A percentile compares a stretch with the other conserved stretches of the same genome.
Conservation (phyloP, 2,113 vertebrate genomes). For the Tachysurus fulvidraco region DNA sequence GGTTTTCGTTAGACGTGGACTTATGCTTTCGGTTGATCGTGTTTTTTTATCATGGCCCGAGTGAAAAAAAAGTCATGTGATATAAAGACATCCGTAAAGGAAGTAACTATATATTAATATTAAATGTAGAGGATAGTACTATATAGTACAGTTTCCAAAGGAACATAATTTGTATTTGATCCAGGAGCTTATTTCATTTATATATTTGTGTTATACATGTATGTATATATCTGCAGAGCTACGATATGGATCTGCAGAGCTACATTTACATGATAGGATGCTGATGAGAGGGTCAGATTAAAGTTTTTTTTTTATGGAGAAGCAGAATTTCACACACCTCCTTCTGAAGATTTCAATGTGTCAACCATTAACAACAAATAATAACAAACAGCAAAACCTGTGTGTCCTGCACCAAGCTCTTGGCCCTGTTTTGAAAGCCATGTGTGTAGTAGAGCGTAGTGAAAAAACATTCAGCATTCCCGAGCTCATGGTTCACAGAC, state of each 20-base stretch:
- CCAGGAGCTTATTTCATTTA: not conserved
- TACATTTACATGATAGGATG: not conserved
- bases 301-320: not conserved
- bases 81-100: not conserved
- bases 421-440: slow-evolving; percentile 66
- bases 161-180: not conserved
- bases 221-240: too few species aligned
- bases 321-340: slow-evolving; percentile 54
- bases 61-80: not conserved
- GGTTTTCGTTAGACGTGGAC: not conserved
- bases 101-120: not conserved
- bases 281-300: not conserved
- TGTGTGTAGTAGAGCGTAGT: slow-evolving; percentile 57
- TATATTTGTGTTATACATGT: not conserved
- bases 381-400: slow-evolving; percentile 69
- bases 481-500: slow-evolving; percentile 34
- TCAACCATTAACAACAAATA: slow-evolving; percentile 78
- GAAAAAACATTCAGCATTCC: slow-evolving; percentile 57
- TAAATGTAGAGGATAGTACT: not conserved
- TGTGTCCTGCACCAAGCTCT: slow-evolving; percentile 62
- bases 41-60: not conserved
- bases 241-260: not conserved
- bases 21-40: not conserved
- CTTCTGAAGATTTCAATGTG: slow-evolving; percentile 54
- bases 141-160: not conserved